Base-by-base conservation (phyloP, 2,797 vertebrate species). In the Sylvilagus floridanus region DNA sequence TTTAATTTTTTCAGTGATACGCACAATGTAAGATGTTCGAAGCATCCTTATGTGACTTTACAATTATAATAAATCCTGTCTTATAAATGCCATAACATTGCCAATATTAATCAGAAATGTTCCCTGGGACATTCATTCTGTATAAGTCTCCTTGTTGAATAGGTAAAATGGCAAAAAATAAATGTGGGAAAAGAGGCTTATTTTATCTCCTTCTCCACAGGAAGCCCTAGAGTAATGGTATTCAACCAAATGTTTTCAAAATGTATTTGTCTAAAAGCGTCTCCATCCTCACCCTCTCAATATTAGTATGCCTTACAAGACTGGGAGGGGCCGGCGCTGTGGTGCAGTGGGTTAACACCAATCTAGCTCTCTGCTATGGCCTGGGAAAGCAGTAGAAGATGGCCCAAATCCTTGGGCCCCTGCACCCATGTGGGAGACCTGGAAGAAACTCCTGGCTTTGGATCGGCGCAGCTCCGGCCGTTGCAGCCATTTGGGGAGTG, bases 41-140 rank as follows among this genome's bases (percentile, higher is more conserved):
- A 83, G 32, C 54, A 60, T 69, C 12, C 54, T 84, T 86, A 63
- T 60, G 3, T 66, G 35, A 2, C n/a, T 93, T 94, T 62, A 82
- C 9, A 92, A 54, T 50, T n/a, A 4, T 73, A 91, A 88, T 62
- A 76, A 84, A 83, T 66, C 88, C 42, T 88, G 4, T 76, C 32
- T 88, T 77, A n/a, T 84, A 81, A 84, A 95, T 86, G 7, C 42
- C 19, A 22, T 42, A 66, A 84, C 17, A 66, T 35, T 93, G 63
- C 16, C 19, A 93, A 13, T 75, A 73, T 78, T 91, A 88, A 89
- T 91, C 37, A 86, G 54, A 92, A 75, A 3, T 62, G 47, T 65
- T 90, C 94, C 52, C 19, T 62, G 72, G 57, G 95, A 93, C 87
- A 92, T 62, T 87, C 21, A 71, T 69, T 86, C 24, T 93, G 66